These are phyloP conservation scores for Caranx ignobilis DNA, from an alignment of 2,113 vertebrate species.

Conservation along the genomic window DNA sequence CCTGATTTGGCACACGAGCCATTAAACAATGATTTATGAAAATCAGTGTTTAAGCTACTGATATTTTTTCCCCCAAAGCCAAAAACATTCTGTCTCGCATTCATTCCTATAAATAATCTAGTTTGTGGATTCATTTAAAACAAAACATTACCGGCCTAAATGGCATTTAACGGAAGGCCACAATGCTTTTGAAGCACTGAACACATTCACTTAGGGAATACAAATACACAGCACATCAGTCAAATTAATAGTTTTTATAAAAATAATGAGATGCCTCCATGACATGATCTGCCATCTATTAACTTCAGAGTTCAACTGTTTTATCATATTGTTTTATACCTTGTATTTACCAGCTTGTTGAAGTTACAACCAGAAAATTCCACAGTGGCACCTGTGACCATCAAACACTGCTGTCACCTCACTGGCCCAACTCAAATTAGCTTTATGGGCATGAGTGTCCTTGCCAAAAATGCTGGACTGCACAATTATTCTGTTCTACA, in stretches of 20 bases:
- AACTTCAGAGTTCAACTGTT: too few relatives aligned
- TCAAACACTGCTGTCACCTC: not conserved
- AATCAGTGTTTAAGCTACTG: not conserved
- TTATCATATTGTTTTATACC: too few relatives aligned
- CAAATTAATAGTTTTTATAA: too few relatives aligned
- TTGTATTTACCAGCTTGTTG: not conserved
- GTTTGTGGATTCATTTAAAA: not conserved
- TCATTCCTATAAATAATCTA: not conserved
- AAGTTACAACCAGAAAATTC: not conserved
- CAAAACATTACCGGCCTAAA: not conserved
- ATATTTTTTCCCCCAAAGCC: not conserved
- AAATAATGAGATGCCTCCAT: too few relatives aligned
- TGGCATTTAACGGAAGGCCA: not conserved
- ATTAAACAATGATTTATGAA: not conserved
- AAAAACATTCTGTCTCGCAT: not conserved
- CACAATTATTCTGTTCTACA: too few relatives aligned
- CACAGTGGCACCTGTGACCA: not conserved
- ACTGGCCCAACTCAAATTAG: conserved; percentile 11
- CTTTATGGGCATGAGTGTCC: not conserved
- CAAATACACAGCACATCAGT: too few relatives aligned
- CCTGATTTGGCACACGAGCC: not conserved
- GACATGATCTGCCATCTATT: not conserved
- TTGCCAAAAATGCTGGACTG: not conserved
- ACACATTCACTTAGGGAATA: too few relatives aligned
- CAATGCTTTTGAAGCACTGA: too few relatives aligned